Percentiles rank a stretch among this genome's conserved stretches.
These are phyloP conservation scores for Thecophora atra DNA, from an alignment of 2,888 invertebrate genomes.

Conservation along the genomic window DNA sequence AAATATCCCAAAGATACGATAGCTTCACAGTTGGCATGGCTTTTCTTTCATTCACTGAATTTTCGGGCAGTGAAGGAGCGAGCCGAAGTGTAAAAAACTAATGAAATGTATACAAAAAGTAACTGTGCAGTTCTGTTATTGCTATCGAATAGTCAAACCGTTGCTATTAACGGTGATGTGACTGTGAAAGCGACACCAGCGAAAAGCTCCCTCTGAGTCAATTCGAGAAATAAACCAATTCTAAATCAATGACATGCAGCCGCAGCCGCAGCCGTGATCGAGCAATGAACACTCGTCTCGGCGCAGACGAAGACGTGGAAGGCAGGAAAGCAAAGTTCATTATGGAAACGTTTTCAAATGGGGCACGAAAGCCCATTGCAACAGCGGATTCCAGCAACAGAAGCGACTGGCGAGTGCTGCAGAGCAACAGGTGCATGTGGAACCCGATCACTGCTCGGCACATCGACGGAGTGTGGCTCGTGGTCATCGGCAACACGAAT, in stretches of 20 bases:
- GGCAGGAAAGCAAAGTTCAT: conserved; percentile 3
- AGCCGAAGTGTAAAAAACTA: conserved; percentile 41
- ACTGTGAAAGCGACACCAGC: background rate
- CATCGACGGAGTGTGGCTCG: conserved; percentile 19
- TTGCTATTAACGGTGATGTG: background rate
- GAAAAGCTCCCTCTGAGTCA: background rate
- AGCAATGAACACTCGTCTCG: background rate
- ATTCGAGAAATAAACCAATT: background rate
- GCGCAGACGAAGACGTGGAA: background rate
- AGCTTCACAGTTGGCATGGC: background rate
- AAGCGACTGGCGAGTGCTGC: conserved; percentile 18
- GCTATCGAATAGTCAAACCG: no score
- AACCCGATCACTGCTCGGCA: background rate
- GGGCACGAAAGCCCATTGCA: no score
- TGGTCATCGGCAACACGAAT: conserved; percentile 24
- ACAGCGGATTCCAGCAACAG: conserved; percentile 20
- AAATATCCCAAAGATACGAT: conserved; percentile 23
- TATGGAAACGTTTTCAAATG: background rate
- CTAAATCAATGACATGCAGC: background rate
- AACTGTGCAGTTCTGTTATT: no score
- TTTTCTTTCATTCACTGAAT: no score
- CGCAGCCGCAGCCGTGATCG: background rate
- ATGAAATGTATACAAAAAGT: conserved; percentile 45
- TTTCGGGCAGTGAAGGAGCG: background rate
- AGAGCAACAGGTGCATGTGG: background rate